Evolutionary conservation across 2,888 invertebrate species (phyloP), one percentile per base, ranked within the genome.

Genomic region (Baronia brevicornis): DNA sequence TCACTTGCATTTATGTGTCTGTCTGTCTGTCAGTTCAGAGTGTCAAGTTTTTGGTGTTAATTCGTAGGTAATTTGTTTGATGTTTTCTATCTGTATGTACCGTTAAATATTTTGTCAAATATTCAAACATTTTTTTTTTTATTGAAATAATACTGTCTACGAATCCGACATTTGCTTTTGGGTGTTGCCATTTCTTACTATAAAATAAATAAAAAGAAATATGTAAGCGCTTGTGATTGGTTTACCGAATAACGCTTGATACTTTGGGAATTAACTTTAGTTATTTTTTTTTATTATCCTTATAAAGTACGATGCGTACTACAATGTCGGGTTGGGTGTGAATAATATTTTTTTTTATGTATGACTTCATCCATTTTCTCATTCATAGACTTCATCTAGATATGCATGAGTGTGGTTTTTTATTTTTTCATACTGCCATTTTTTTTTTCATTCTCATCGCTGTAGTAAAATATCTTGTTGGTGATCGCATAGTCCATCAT

Each of bases 361-460:
- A 54, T 57, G 44, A 51, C 53, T 56, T 50, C 58, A 42, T 43
- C 22, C 26, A 30, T 37, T 36, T 39, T 32, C 42, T 50, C 40
- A 49, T 52, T 26, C 51, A 39, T 49, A 48, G 42, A 41, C 26
- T 48, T 37, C 51, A 41, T 48, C 35, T 47, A 30, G 26, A 69
- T 65, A 65, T 82, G 82, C 82, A 82, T 80, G 82, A 82, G 82
- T 82, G 82, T 82, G 82, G 82, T 82, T 82, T 54, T 59, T 61
- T 59, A 58, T n/a, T 57, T 57, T 45, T 48, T 43, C 44, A 43
- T 39, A 49, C 39, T 49, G 51, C 44, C 49, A 41, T 44, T 51
- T 43, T 42, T 39, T 34, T 28, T 30, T 42, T 38, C 40, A 48
- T 39, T 35, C 28, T 47, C 59, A 61, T 64, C 50, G 51, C 54